Conservation (phyloP, 1,140 invertebrate species). For the Drosophila sp. region DNA sequence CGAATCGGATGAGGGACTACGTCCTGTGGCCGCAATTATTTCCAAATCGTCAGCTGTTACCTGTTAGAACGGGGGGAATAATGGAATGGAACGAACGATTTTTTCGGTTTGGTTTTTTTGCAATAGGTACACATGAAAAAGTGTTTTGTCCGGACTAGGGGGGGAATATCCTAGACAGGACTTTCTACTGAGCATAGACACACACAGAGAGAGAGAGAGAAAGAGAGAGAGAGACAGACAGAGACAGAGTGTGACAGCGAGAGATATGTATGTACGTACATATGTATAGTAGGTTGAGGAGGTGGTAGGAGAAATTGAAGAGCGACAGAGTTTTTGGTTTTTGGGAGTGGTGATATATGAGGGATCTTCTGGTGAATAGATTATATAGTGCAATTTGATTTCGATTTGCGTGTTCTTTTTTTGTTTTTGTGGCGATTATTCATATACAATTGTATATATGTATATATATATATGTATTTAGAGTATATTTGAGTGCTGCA, state of each 20-base stretch:
- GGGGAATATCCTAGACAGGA: too few species aligned
- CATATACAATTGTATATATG: conserved; percentile 17
- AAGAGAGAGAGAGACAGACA: conserved; percentile 23
- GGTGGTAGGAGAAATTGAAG: conserved; percentile 14
- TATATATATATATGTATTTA: conserved; percentile 28
- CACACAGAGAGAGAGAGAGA: conserved; percentile 33
- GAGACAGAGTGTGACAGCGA: not conserved
- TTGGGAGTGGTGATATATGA: conserved; percentile 33
- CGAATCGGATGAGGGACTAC: conserved; percentile 81
- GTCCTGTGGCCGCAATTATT: conserved; percentile 80
- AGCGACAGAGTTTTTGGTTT: conserved; percentile 28
- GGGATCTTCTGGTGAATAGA: not conserved
- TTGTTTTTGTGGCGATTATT: not conserved
- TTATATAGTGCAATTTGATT: conserved; percentile 6
- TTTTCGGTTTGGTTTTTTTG: conserved; percentile 25
- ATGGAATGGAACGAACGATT: conserved; percentile 66
- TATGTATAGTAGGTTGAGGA: too few species aligned
- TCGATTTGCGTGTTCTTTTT: not conserved
- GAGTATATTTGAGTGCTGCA: conserved; percentile 34
- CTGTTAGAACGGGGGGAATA: conserved; percentile 55
- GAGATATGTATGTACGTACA: not conserved
- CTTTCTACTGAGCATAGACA: conserved; percentile 34
- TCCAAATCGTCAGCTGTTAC: conserved; percentile 82
- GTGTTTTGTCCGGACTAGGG: conserved; percentile 21
- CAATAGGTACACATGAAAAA: conserved; percentile 57